Conservation (phyloP, 2,797 vertebrate genomes). For the Hyperoplus immaculatus region DNA sequence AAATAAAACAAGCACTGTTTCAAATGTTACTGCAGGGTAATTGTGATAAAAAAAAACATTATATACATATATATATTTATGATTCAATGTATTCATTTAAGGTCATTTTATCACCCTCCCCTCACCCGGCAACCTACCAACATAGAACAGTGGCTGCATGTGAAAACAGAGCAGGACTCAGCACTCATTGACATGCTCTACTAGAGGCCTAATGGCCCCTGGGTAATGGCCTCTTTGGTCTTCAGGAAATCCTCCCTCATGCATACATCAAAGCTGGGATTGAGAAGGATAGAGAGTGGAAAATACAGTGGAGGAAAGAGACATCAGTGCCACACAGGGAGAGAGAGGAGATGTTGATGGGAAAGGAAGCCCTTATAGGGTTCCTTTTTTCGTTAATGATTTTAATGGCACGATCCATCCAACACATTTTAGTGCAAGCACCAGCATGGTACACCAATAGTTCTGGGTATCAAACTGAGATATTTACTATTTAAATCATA, state of each 20-base stretch:
- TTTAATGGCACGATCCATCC: slow-evolving; percentile 26
- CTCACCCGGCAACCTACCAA: slow-evolving; percentile 15
- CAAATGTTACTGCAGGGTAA: slow-evolving; percentile 24
- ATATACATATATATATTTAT: slow-evolving; percentile 27
- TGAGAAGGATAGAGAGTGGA: slow-evolving; percentile 72
- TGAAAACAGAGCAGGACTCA: slow-evolving; percentile 81
- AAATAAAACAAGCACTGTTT: slow-evolving; percentile 35
- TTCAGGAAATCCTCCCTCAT: slow-evolving; percentile 86
- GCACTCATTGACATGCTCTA: slow-evolving; percentile 85
- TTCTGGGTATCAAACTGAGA: neutral
- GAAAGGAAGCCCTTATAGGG: slow-evolving; percentile 23
- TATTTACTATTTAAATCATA: neutral
- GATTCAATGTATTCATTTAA: slow-evolving; percentile 15
- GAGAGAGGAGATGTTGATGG: slow-evolving; percentile 44
- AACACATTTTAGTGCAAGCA: slow-evolving; percentile 5
- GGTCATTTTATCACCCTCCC: slow-evolving; percentile 35
- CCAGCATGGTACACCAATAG: neutral
- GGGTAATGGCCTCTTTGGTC: slow-evolving; percentile 87
- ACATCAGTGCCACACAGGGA: slow-evolving; percentile 73
- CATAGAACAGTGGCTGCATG: slow-evolving; percentile 61
- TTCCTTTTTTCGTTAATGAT: slow-evolving; percentile 43
- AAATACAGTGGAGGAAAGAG: slow-evolving; percentile 66
- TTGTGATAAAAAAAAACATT: slow-evolving; percentile 27
- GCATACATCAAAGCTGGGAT: slow-evolving; percentile 83
- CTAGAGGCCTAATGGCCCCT: slow-evolving; percentile 87